These are phyloP conservation scores for Cheilosia soror DNA, from an alignment of 2,888 invertebrate genomes.

Conservation along the genomic window DNA sequence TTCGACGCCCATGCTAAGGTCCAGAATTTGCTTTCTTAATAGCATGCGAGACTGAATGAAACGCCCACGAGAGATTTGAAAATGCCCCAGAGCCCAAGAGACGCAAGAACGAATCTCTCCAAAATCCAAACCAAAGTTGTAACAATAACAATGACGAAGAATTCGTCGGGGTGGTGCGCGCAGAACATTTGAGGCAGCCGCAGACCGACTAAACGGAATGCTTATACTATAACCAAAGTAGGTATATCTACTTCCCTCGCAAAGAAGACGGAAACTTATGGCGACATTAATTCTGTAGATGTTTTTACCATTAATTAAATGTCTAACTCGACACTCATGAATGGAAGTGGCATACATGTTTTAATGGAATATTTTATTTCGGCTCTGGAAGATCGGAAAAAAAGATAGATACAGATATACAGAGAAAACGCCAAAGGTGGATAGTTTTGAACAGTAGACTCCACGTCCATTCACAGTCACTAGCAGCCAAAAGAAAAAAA, in stretches of 20 bases:
- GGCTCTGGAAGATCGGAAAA: constrained; percentile 38
- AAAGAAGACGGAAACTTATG: constrained; percentile 65
- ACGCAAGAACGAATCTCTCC: constrained; percentile 24
- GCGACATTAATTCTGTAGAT: constrained; percentile 66
- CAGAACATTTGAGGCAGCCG: constrained; percentile 39
- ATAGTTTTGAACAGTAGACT: constrained; percentile 45
- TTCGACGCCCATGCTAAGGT: constrained; percentile 65
- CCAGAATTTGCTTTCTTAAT: constrained; percentile 66
- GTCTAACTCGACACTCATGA: constrained; percentile 68
- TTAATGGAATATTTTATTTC: constrained; percentile 63
- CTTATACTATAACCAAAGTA: constrained; percentile 12
- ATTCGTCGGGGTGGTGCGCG: constrained; percentile 52
- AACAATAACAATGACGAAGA: constrained; percentile 57
- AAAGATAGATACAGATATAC: constrained; percentile 31
- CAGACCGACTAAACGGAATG: constrained; percentile 33
- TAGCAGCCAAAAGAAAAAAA: constrained; percentile 31
- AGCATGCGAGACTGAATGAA: constrained; percentile 50
- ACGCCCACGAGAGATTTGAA: constrained; percentile 57
- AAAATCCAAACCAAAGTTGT: constrained; percentile 34
- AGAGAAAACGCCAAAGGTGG: constrained; percentile 61
- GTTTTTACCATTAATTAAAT: constrained; percentile 68
- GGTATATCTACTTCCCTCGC: constrained; percentile 5
- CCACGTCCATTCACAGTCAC: constrained; percentile 66
- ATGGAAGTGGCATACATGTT: constrained; percentile 67
- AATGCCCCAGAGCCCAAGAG: background rate